A percentile compares a stretch with the other conserved stretches of the same genome.
phyloP scores from a whole-genome alignment of 35 echinoderm and acorn worm genomes.

The Chiridota heheva region DNA sequence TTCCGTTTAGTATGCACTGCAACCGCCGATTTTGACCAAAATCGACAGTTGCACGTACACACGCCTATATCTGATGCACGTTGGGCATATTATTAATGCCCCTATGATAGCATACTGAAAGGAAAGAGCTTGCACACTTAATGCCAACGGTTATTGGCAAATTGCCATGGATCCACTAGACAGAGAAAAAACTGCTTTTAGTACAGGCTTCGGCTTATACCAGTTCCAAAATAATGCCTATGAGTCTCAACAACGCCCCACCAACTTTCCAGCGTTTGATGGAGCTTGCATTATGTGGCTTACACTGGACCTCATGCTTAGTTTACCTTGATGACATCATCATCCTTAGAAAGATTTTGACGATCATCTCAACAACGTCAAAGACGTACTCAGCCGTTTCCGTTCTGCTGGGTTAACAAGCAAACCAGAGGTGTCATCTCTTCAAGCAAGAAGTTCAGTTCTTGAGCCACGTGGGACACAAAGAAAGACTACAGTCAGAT shows the following conservation, averaged over 20 bases:
- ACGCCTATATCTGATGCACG: no score
- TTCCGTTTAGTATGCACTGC: no score
- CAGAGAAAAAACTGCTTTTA: constrained; percentile 62
- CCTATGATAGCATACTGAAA: no score
- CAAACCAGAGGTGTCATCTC: constrained; percentile 37
- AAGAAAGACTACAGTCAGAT: no score
- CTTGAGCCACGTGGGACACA: constrained; percentile 48
- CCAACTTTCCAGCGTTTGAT: constrained; percentile 47
- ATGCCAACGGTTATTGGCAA: constrained; percentile 46
- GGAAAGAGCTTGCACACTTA: no score
- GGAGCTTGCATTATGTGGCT: constrained; percentile 35
- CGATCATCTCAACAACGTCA: constrained; percentile 16
- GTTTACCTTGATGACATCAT: constrained; percentile 32
- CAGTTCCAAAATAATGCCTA: constrained; percentile 50
- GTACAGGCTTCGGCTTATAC: constrained; percentile 1
- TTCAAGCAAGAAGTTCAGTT: constrained; percentile 41
- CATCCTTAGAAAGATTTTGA: constrained; percentile 16
- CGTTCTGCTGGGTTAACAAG: constrained; percentile 44
- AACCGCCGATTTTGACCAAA: no score
- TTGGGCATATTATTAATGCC: no score
- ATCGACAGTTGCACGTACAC: no score
- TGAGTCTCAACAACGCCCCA: constrained; percentile 1
- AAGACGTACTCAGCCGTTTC: constrained; percentile 39
- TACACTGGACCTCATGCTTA: constrained; percentile 23
- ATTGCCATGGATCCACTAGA: neutral